These are phyloP conservation scores for Apostichopus japonicus DNA, from an alignment of 35 echinoderm and acorn worm species.

Conservation along the genomic window DNA sequence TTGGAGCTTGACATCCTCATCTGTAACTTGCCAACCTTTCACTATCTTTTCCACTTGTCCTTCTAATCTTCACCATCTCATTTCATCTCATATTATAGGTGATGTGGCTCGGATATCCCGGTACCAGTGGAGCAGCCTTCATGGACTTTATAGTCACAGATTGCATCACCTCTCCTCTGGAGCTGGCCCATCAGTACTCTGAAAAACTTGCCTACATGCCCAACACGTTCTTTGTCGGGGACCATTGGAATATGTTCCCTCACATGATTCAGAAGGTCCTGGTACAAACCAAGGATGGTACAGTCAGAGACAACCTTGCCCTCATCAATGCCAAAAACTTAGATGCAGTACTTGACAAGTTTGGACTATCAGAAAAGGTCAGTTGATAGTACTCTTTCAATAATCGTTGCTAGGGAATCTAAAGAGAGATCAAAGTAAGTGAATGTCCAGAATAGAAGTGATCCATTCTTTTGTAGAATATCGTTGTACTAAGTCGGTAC, in stretches of 20 bases:
- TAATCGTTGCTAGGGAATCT: too few species aligned
- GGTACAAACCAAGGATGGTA: conserved; percentile 73
- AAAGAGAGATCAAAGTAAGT: too few species aligned
- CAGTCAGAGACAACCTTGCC: conserved; percentile 72
- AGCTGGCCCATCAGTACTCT: conserved; percentile 91
- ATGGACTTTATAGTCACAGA: conserved; percentile 99
- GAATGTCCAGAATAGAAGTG: too few species aligned
- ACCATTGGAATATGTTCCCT: conserved; percentile 99
- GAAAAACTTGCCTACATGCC: conserved; percentile 97
- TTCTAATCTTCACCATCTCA: too few species aligned
- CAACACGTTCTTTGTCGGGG: conserved; percentile 97
- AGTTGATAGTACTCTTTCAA: neutral
- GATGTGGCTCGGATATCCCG: conserved; percentile 99
- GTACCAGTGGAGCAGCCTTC: conserved; percentile 97
- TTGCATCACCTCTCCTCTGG: conserved; percentile 78
- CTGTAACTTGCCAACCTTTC: too few species aligned
- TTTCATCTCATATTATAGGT: conserved; percentile 26
- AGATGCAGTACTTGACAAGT: conserved; percentile 71
- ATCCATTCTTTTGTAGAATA: too few species aligned
- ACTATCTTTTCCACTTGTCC: too few species aligned
- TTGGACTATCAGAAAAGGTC: conserved; percentile 72
- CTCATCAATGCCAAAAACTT: conserved; percentile 83
- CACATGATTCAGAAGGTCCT: conserved; percentile 87
- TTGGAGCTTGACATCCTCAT: too few species aligned
- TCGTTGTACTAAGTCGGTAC: too few species aligned